These are phyloP conservation scores for Cyclura pinguis DNA, from an alignment of 2,797 vertebrate species.

Conservation along the genomic window DNA sequence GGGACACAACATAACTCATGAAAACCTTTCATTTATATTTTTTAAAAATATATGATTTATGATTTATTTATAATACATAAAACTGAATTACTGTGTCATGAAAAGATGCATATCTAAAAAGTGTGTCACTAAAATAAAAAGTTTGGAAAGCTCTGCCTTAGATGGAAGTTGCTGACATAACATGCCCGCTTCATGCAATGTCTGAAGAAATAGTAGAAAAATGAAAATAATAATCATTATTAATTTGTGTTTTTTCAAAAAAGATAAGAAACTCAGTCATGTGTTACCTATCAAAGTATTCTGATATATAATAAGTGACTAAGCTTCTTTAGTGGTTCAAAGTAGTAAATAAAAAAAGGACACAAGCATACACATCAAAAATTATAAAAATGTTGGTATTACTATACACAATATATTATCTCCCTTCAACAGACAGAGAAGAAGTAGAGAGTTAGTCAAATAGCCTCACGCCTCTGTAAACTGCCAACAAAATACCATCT, in stretches of 20 bases:
- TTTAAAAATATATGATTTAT: too few species aligned
- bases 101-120: too few species aligned
- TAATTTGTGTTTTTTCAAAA: neutral
- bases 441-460: neutral
- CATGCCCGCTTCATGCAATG: neutral
- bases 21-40: too few species aligned
- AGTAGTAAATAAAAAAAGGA: neutral
- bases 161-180: neutral
- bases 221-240: neutral
- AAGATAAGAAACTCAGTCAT: neutral
- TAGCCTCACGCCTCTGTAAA: neutral
- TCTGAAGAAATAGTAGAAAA: neutral
- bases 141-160: too few species aligned
- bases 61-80: too few species aligned
- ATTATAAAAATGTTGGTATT: neutral
- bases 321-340: neutral
- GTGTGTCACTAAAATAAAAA: too few species aligned
- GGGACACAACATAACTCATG: too few species aligned
- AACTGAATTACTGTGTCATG: too few species aligned
- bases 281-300: neutral
- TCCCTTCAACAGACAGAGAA: neutral
- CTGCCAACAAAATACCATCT: neutral
- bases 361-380: neutral
- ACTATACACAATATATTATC: neutral
- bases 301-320: too few species aligned